Evolutionary conservation across 92 coral and sea anemone species (phyloP), one percentile per base, ranked within the genome.

Genomic region (Muricea muricata): DNA sequence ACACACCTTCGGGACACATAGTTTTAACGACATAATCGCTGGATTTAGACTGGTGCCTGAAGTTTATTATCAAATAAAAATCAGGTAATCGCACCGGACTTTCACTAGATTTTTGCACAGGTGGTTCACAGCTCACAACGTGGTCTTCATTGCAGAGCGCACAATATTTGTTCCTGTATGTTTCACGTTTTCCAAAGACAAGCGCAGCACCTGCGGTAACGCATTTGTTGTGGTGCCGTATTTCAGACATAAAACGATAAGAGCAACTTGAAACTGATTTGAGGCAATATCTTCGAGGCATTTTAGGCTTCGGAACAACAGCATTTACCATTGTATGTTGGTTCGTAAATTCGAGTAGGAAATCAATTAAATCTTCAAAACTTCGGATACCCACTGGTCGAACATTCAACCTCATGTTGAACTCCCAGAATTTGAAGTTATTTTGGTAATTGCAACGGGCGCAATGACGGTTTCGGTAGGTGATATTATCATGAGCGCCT

Each of bases 371-470:
- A 21, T 73, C 79, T 12, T 31, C 79, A 28, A 73, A 24, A 18
- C 26, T 73, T 39, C 17, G 57, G 37, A 33, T 23, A 2, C 33
- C 79, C 0, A 24, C 32, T 1, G 79, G 79, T 1, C 1, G 32
- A 37, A 73, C 10, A 20, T 13, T 12, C 1, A 41, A 24, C 47
- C 60, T 42, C 0, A 73, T 1, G 7, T 73, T 42, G 3, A 73
- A 39, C 24, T 6, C 6, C 79, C 79, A 73, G 25, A 73, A 73
- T 34, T 73, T 61, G 50, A 41, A 73, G 1, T 0, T 18, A 47
- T 41, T 73, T 73, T 73, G 79, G 25, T 73, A 10, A 30, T 73
- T 73, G 25, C 79, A 73, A 25, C 46, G 20, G 23, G 79, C 79
- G 30, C 79, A 73, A 47, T 73, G 37, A 4, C 30, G 56, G 26